Conservation (phyloP, 2,888 invertebrate genomes). For the Meandrusa payeni region DNA sequence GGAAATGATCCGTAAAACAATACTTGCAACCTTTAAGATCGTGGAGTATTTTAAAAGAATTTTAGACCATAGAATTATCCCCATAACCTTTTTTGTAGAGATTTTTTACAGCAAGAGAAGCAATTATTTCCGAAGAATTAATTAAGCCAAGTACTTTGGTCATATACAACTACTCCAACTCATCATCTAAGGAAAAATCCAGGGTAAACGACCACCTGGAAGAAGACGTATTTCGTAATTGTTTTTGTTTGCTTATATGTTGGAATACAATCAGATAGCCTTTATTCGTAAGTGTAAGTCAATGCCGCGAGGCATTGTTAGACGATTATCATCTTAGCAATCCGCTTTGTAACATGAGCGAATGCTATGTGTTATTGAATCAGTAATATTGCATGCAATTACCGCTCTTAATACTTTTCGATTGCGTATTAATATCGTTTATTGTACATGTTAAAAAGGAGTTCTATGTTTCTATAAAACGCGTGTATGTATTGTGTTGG, state of each 20-base stretch:
- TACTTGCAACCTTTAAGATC: too few relatives aligned
- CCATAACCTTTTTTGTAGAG: too few relatives aligned
- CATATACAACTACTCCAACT: too few relatives aligned
- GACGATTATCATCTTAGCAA: conserved; percentile 9
- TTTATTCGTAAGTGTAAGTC: conserved; percentile 2
- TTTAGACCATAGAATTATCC: too few relatives aligned
- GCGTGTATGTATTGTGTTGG: neutral
- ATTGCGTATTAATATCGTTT: neutral
- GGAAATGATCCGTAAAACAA: too few relatives aligned
- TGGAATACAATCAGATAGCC: conserved; percentile 14
- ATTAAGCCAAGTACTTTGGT: too few relatives aligned
- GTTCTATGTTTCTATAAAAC: conserved; percentile 1
- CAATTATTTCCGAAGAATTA: too few relatives aligned
- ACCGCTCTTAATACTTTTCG: neutral
- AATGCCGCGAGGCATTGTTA: conserved; percentile 17
- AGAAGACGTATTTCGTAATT: too few relatives aligned
- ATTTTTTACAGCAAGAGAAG: too few relatives aligned
- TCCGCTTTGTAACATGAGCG: neutral
- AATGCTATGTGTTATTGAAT: conserved; percentile 16
- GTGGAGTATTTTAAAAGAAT: too few relatives aligned
- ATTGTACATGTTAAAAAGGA: conserved; percentile 2
- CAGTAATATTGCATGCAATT: neutral
- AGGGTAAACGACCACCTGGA: too few relatives aligned
- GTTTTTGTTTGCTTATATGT: neutral
- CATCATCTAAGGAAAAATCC: too few relatives aligned